These are phyloP conservation scores for Tichodroma muraria DNA, from an alignment of 2,113 vertebrate species.

Conservation along the genomic window DNA sequence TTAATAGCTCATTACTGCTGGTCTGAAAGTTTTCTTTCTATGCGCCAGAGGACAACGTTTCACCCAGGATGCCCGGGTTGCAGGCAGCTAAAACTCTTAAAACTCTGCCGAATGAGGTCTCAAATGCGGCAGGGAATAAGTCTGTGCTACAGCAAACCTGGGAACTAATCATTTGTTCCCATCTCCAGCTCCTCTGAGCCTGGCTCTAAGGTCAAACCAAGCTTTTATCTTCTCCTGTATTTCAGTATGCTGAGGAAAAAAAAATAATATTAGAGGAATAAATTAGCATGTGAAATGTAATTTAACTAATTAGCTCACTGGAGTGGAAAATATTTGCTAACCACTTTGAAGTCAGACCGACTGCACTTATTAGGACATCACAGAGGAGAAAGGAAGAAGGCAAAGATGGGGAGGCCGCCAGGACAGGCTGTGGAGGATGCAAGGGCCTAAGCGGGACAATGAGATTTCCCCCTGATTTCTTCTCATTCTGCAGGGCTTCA, in stretches of 20 bases:
- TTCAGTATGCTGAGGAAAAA: neutral
- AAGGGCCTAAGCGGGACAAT: neutral
- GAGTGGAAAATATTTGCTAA: conserved; percentile 41
- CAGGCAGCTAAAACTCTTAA: neutral
- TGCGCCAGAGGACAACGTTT: neutral
- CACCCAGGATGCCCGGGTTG: neutral
- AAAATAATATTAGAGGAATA: conserved; percentile 31
- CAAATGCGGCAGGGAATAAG: neutral
- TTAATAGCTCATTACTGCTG: neutral
- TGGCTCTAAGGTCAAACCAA: conserved; percentile 26
- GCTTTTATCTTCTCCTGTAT: conserved; percentile 12
- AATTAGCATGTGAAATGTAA: conserved; percentile 59
- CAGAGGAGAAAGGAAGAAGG: neutral
- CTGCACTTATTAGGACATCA: neutral
- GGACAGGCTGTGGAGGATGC: neutral
- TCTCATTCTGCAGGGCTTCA: neutral
- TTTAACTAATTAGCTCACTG: conserved; percentile 50
- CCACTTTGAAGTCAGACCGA: conserved; percentile 34
- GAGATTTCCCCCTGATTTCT: neutral
- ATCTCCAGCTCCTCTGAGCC: neutral
- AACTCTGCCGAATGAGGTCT: neutral
- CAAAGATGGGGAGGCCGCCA: neutral
- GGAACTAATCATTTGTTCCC: neutral
- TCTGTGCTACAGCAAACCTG: neutral
- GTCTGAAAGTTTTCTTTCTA: neutral